Evolutionary conservation across 2,888 invertebrate species (phyloP).

Genomic region (Orthonevra nobilis): DNA sequence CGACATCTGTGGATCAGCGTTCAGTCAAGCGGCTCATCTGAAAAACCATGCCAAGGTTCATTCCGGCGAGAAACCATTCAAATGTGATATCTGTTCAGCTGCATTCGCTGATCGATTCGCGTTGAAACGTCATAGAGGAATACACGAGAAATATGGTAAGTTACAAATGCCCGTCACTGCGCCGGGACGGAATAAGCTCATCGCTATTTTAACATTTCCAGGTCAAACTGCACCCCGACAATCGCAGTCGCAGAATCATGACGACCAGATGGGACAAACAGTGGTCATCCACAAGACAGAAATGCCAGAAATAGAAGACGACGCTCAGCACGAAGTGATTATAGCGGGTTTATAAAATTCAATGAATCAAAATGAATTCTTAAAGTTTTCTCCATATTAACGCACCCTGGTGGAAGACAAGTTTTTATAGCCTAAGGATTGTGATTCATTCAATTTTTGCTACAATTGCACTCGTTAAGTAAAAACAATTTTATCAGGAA

Average conservation of each 20-base stretch:
- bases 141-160: constrained; percentile 92
- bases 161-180: background rate
- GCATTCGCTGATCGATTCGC: constrained; percentile 94
- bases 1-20: constrained; percentile 93
- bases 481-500: constrained; percentile 46
- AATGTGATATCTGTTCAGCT: constrained; percentile 91
- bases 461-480: constrained; percentile 56
- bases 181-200: too few species aligned
- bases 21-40: constrained; percentile 93
- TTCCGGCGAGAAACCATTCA: constrained; percentile 90
- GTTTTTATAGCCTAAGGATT: constrained; percentile 37
- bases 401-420: constrained; percentile 8
- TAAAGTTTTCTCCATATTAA: constrained; percentile 62
- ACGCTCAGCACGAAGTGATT: constrained; percentile 79
- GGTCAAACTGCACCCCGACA: constrained; percentile 81
- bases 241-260: constrained; percentile 74
- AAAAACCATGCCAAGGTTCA: constrained; percentile 94
- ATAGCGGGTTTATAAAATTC: constrained; percentile 79
- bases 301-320: constrained; percentile 79
- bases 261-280: constrained; percentile 71
- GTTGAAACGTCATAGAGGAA: constrained; percentile 90
- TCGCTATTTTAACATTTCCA: constrained; percentile 48
- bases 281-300: constrained; percentile 79
- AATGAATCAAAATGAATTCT: constrained; percentile 40
- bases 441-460: constrained; percentile 54